Evolutionary conservation across 1,140 invertebrate genomes (phyloP), one percentile per base, ranked within the genome.

Genomic region (Drosophila albomicans): DNA sequence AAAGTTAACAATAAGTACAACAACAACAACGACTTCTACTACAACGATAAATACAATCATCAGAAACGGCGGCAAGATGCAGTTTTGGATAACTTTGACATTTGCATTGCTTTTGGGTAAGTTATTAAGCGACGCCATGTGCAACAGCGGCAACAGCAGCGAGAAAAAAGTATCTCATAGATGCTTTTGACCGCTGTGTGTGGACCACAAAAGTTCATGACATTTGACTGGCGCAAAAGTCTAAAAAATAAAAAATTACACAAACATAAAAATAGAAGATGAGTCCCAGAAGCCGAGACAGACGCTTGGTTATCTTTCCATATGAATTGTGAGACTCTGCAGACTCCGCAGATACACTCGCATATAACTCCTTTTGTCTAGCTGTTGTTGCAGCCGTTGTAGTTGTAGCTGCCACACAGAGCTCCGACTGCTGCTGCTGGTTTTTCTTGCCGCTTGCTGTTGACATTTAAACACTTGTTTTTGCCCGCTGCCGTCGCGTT

Each of bases 11-110:
- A 64, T 35, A 6, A 57, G 43, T 4, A 38, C 48, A 49, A 57
- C 43, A 57, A 65, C n/a, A 7, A 54, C 41, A 51, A 20, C 43
- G 38, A 16, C 20, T 48, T 16, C 25, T 16, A 54, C 15, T 5
- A 43, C 65, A 74, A 58, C 45, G n/a, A 57, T 3, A 61, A 56
- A 66, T 43, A 63, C 35, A 49, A 28, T 46, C 48, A 81, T 69
- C 67, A 57, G 20, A 25, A 77, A 67, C 46, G 30, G 57, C 49
- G 58, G 64, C 69, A 91, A 79, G 74, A 88, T 91, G 88, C 88
- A 91, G 79, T 89, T 91, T 91, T 89, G 88, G 88, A 91, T 91
- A 91, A 71, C 89, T 91, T 79, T 91, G 89, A 91, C 88, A 91
- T 91, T 91, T 91, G 80, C 89, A 65, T 68, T 73, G 78, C 81